Percentiles rank a stretch among this genome's conserved stretches.
phyloP scores from a whole-genome alignment of 2,888 invertebrate genomes.

The Diaperis boleti region DNA sequence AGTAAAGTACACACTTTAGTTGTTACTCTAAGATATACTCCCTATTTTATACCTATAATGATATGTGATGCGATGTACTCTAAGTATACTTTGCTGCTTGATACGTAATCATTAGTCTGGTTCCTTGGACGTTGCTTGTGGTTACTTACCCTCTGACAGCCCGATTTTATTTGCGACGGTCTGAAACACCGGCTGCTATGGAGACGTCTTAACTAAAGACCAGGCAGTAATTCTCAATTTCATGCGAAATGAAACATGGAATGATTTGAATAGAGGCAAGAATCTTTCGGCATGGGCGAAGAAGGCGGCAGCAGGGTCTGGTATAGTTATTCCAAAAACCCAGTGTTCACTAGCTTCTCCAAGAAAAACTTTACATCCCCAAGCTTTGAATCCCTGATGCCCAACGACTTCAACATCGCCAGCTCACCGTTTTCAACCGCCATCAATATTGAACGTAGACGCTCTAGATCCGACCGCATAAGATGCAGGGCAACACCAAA shows the following conservation, averaged over 20 bases:
- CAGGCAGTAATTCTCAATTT: constrained; percentile 55
- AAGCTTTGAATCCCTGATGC: constrained; percentile 94
- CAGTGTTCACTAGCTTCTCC: constrained; percentile 94
- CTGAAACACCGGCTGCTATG: constrained; percentile 64
- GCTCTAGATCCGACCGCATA: constrained; percentile 90
- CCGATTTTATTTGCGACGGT: constrained; percentile 54
- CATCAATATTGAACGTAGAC: constrained; percentile 94
- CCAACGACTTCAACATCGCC: constrained; percentile 92
- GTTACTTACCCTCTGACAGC: constrained; percentile 48
- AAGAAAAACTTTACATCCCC: constrained; percentile 97
- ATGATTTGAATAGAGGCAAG: constrained; percentile 78
- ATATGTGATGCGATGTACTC: constrained; percentile 56
- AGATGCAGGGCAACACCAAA: constrained; percentile 89
- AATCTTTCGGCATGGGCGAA: constrained; percentile 74
- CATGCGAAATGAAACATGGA: constrained; percentile 74
- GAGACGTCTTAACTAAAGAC: constrained; percentile 54
- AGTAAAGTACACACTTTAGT: constrained; percentile 52
- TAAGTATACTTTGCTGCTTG: constrained; percentile 59
- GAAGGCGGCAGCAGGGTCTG: constrained; percentile 72
- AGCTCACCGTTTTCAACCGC: constrained; percentile 95
- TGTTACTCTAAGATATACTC: constrained; percentile 51
- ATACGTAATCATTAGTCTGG: constrained; percentile 63
- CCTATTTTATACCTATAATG: constrained; percentile 47
- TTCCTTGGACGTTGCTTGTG: constrained; percentile 57
- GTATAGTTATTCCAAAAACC: constrained; percentile 86